Conservation (phyloP, 2,888 invertebrate species). For the Lasioglossum calceatum region DNA sequence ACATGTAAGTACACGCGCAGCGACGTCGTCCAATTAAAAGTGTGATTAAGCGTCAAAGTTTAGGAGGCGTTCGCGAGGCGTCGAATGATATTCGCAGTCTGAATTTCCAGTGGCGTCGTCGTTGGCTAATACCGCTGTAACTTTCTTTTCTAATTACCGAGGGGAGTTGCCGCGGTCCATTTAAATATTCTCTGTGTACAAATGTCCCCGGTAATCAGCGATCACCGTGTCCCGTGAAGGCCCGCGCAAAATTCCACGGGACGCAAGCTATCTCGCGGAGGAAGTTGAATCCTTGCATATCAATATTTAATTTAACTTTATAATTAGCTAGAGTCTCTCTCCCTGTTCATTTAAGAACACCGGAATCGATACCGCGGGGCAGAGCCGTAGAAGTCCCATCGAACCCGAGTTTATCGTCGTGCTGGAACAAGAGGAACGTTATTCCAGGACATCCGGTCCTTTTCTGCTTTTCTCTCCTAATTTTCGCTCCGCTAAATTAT, state of each 20-base stretch:
- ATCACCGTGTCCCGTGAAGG: conserved; percentile 17
- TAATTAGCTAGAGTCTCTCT: conserved; percentile 36
- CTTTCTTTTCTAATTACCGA: conserved; percentile 31
- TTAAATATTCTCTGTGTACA: conserved; percentile 43
- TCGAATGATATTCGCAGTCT: not conserved
- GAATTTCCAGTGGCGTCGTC: not conserved
- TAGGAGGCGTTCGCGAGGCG: not conserved
- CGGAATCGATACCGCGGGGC: conserved; percentile 27
- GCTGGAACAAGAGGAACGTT: not conserved
- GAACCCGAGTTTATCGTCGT: conserved; percentile 9
- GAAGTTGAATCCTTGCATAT: conserved; percentile 49
- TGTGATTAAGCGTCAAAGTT: conserved; percentile 22
- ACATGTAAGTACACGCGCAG: not conserved
- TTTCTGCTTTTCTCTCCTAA: not conserved
- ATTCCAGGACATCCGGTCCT: not conserved
- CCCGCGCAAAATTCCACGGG: conserved; percentile 29
- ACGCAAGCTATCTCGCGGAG: conserved; percentile 28
- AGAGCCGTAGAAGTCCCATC: not conserved
- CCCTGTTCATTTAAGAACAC: conserved; percentile 41
- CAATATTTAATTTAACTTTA: conserved; percentile 58
- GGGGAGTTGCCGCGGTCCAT: conserved; percentile 28
- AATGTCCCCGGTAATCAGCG: conserved; percentile 25
- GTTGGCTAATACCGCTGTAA: conserved; percentile 15
- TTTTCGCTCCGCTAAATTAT: not conserved
- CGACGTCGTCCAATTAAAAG: conserved; percentile 20